Percentiles rank a stretch among this genome's conserved stretches.
phyloP scores from a whole-genome alignment of 2,797 vertebrate species.

The Gila robusta region DNA sequence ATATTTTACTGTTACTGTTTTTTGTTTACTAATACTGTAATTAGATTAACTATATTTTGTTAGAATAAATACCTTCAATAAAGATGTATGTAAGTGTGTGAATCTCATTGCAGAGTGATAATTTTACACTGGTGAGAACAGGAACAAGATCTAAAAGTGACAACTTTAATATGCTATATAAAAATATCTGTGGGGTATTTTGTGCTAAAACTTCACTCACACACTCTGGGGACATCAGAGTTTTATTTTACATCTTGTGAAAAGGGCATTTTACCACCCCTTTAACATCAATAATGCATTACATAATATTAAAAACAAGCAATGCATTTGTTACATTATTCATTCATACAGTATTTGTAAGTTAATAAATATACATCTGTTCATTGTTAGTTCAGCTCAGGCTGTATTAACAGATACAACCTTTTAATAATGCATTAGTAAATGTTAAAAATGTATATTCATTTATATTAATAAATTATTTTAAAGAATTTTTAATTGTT shows the following conservation, averaged over 20 bases:
- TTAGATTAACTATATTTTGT: background rate
- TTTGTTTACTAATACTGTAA: background rate
- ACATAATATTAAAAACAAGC: background rate
- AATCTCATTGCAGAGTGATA: background rate
- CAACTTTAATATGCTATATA: too few relatives aligned
- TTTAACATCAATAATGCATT: background rate
- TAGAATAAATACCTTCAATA: background rate
- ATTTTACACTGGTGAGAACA: background rate
- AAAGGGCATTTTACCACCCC: too few relatives aligned
- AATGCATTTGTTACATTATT: background rate
- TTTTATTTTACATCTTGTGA: too few relatives aligned
- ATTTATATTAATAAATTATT: too few relatives aligned
- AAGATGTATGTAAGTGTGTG: background rate
- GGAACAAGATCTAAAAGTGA: background rate
- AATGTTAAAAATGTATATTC: too few relatives aligned
- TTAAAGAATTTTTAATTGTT: too few relatives aligned
- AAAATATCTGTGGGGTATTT: too few relatives aligned
- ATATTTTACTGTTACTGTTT: background rate
- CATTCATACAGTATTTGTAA: background rate
- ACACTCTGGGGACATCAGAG: too few relatives aligned
- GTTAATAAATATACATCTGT: background rate
- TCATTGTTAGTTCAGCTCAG: background rate
- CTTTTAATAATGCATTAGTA: background rate
- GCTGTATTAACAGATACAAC: background rate
- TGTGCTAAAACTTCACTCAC: too few relatives aligned